Conservation (phyloP, 2,113 vertebrate species). For the Nothobranchius kuhntae region DNA sequence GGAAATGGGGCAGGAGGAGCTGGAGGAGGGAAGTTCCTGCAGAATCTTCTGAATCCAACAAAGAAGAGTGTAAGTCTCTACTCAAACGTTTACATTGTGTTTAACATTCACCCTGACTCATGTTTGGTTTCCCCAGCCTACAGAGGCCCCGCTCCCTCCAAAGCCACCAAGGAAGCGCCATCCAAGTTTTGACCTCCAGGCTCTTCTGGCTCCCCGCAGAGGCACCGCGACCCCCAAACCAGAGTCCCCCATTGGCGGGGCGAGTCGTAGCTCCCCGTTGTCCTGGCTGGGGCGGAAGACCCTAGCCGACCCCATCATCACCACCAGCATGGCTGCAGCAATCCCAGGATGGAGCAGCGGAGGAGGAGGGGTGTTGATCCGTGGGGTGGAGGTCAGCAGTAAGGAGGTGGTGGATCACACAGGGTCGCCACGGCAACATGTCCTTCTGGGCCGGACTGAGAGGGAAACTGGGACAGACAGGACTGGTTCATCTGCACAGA, state of each 20-base stretch:
- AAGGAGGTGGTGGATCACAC: conserved; percentile 90
- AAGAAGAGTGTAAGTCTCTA: conserved; percentile 79
- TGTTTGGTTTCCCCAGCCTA: conserved; percentile 45
- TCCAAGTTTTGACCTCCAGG: conserved; percentile 84
- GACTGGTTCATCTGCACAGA: conserved; percentile 61
- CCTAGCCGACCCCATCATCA: conserved; percentile 67
- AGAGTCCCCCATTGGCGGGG: conserved; percentile 45
- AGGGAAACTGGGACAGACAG: conserved; percentile 73
- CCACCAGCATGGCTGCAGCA: conserved; percentile 70
- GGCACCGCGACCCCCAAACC: conserved; percentile 54
- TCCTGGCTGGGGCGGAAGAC: conserved; percentile 76
- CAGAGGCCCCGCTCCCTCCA: conserved; percentile 65
- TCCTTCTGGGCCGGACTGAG: conserved; percentile 83
- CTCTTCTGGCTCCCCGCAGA: conserved; percentile 76
- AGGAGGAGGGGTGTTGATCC: conserved; percentile 80
- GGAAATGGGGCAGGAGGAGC: conserved; percentile 48
- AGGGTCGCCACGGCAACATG: conserved; percentile 86
- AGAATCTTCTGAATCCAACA: conserved; percentile 77
- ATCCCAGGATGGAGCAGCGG: conserved; percentile 64
- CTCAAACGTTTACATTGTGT: too few relatives aligned
- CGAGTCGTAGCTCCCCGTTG: conserved; percentile 74
- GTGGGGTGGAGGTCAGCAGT: conserved; percentile 91
- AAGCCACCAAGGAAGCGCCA: conserved; percentile 80
- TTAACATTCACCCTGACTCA: neutral
- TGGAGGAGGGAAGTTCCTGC: conserved; percentile 79